A percentile compares a stretch with the other conserved stretches of the same genome.
Evolutionary conservation across 2,113 vertebrate species (phyloP).

Genomic region (Dicerorhinus sumatrensis): DNA sequence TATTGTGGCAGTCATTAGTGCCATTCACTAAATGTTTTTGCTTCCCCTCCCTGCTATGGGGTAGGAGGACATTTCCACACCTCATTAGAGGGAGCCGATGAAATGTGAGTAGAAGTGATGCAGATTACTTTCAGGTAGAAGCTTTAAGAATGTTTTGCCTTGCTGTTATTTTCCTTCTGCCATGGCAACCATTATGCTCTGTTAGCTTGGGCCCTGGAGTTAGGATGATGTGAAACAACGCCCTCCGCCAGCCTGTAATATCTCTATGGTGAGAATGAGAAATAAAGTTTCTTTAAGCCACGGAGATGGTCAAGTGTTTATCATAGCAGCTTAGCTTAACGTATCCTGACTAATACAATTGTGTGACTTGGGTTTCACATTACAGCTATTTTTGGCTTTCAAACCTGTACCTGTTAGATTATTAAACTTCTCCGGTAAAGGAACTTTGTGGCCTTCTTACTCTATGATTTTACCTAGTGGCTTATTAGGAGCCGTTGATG

Average conservation of each 20-base stretch:
- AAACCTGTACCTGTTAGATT: not conserved
- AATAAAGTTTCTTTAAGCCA: not conserved
- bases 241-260: not conserved
- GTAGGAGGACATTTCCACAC: not conserved
- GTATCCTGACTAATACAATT: not conserved
- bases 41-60: not conserved
- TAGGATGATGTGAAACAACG: not conserved
- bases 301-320: not conserved
- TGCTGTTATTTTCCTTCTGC: not conserved
- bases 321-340: not conserved
- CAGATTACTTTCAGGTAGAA: not conserved
- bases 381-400: not conserved
- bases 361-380: not conserved
- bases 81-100: not conserved
- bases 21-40: not conserved
- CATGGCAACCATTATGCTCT: not conserved
- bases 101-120: not conserved
- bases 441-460: not conserved
- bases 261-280: not conserved
- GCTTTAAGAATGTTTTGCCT: not conserved
- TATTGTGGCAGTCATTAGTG: not conserved
- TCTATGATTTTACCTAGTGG: not conserved
- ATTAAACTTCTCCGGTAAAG: not conserved
- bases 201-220: not conserved
- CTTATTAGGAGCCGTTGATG: not conserved